These are phyloP conservation scores for Camelus bactrianus DNA, from an alignment of 2,113 vertebrate genomes.

Conservation along the genomic window DNA sequence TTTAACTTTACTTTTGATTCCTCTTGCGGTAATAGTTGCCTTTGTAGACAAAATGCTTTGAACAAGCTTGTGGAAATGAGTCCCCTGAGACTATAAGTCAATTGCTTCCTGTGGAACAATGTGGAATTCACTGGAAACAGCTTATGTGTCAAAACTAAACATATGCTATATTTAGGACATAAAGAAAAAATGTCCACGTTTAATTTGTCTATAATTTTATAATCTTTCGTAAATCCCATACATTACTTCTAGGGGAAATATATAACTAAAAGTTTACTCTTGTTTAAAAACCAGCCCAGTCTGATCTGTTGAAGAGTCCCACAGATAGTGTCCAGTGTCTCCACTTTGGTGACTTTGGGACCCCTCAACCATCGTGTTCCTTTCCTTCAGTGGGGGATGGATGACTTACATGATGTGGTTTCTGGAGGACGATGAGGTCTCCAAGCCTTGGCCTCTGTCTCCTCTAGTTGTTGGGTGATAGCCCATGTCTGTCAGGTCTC, in stretches of 20 bases:
- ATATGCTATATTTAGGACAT: background rate
- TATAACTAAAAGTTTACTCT: background rate
- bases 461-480: background rate
- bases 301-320: background rate
- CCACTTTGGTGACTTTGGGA: background rate
- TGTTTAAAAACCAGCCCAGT: background rate
- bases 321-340: background rate
- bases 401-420: background rate
- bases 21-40: background rate
- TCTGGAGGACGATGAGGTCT: background rate
- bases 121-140: background rate
- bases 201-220: background rate
- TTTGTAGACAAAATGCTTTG: background rate
- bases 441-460: background rate
- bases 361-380: too few relatives aligned
- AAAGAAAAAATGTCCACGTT: background rate
- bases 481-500: background rate
- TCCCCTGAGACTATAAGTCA: background rate
- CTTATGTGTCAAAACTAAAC: background rate
- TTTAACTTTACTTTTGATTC: background rate
- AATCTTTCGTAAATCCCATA: background rate
- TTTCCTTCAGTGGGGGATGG: background rate
- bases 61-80: background rate
- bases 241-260: background rate
- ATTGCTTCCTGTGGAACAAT: background rate